These are phyloP conservation scores for Catocala fraxini DNA, from an alignment of 2,888 invertebrate species.

Conservation along the genomic window DNA sequence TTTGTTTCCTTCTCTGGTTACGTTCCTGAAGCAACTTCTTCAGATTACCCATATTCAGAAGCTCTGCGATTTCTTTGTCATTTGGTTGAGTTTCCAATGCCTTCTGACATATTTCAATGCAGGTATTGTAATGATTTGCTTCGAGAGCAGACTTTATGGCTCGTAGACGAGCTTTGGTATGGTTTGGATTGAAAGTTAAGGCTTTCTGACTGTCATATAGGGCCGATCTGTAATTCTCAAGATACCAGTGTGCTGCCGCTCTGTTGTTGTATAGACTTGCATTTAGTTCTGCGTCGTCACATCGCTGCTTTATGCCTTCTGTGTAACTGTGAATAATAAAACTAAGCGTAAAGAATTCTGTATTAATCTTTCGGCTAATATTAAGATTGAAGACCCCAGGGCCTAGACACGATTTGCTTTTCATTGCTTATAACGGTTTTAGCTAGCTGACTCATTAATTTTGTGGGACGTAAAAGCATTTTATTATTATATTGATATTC, in stretches of 20 bases:
- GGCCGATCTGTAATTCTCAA: slow-evolving; percentile 94
- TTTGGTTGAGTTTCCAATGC: slow-evolving; percentile 87
- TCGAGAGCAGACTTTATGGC: slow-evolving; percentile 92
- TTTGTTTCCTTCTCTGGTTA: slow-evolving; percentile 85
- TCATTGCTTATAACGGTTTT: too few relatives aligned
- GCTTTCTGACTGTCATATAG: slow-evolving; percentile 94
- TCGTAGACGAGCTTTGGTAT: slow-evolving; percentile 92
- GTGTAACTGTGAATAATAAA: slow-evolving; percentile 89
- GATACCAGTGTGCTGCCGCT: slow-evolving; percentile 94
- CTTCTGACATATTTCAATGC: slow-evolving; percentile 91
- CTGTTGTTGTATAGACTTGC: slow-evolving; percentile 96
- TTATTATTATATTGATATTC: too few relatives aligned
- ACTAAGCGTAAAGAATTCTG: too few relatives aligned
- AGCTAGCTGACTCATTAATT: too few relatives aligned
- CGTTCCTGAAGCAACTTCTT: slow-evolving; percentile 82
- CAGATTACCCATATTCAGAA: slow-evolving; percentile 80
- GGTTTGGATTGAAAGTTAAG: slow-evolving; percentile 91
- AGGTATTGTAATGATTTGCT: slow-evolving; percentile 90
- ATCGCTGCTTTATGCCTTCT: slow-evolving; percentile 94
- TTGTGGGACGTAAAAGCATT: too few relatives aligned
- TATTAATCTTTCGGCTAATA: too few relatives aligned
- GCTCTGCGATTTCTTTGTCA: slow-evolving; percentile 79
- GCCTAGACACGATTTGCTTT: too few relatives aligned
- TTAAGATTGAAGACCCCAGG: too few relatives aligned
- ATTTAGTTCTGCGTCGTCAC: slow-evolving; percentile 90